A percentile compares a stretch with the other conserved stretches of the same genome.
These are phyloP conservation scores for Xiphorhynchus elegans DNA, from an alignment of 2,113 vertebrate genomes.

Conservation along the genomic window DNA sequence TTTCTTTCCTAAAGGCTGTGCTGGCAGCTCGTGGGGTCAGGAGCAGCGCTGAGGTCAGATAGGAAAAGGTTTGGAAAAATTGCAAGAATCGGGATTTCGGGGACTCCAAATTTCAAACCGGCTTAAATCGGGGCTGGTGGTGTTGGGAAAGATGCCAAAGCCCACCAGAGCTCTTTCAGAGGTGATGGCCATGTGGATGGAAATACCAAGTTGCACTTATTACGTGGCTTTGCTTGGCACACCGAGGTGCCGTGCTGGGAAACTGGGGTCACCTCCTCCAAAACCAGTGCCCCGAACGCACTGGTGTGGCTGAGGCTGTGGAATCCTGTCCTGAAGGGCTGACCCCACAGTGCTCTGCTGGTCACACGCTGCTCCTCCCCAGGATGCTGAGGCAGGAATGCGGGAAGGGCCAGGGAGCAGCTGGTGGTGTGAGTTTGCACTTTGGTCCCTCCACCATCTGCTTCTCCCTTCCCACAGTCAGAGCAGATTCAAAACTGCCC, in stretches of 20 bases:
- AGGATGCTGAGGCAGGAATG: neutral
- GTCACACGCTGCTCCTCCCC: neutral
- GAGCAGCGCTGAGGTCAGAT: fast-evolving
- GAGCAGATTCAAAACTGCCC: neutral
- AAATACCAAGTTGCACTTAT: neutral
- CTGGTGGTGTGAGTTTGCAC: neutral
- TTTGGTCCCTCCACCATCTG: neutral
- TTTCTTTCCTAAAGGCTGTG: neutral
- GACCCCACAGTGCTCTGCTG: neutral
- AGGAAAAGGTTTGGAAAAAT: neutral
- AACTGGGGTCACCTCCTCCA: neutral
- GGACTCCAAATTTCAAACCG: fast-evolving
- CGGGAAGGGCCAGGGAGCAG: neutral
- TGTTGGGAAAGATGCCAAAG: neutral
- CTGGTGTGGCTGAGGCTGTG: neutral
- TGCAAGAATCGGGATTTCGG: neutral
- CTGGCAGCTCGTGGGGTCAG: fast-evolving
- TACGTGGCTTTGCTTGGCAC: neutral
- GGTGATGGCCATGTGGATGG: fast-evolving
- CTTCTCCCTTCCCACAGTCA: neutral
- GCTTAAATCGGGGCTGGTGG: neutral
- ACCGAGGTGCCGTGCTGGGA: fast-evolving
- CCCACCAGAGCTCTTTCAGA: neutral
- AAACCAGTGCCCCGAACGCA: fast-evolving
- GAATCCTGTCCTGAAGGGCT: fast-evolving